Base-by-base conservation (phyloP, 2,888 invertebrate species). In the Himalopsyche kuldschensis region DNA sequence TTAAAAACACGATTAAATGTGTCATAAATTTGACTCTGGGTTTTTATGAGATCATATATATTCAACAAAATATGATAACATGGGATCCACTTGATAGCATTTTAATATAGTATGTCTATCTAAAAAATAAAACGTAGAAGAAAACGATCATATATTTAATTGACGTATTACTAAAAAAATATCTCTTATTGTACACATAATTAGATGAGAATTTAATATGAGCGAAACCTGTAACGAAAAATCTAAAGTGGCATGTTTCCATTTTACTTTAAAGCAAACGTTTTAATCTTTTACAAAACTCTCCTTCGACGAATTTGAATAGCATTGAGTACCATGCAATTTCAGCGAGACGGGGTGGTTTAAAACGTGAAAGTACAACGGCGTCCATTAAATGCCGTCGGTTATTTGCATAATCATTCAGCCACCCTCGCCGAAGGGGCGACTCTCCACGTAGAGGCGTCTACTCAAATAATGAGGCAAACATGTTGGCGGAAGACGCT, bases 331-430 rank as follows among this genome's bases (percentile, higher is more conserved):
- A 82, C 82, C 47, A 47, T 79, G 75, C 83, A 83, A 79, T 77
- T 80, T 80, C 76, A 80, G 55, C 82, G 69, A 83, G 82, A 83
- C 75, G 79, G 31, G 80, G 80, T 48, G 41, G 76, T 78, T 80
- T 78, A 81, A 81, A 55, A 77, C 84, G 46, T 78, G 80, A 78
- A 55, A 78, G 80, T 82, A 86, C 81, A 82, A 63, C 79, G 82
- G 76, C 86, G 86, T 82, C 86, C 86, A 86, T 86, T 86, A 86
- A 86, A 86, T 83, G 83, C 86, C 80, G 76, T 77, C 82, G 79
- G 86, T 84, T 84, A 84, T 86, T 86, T 86, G 84, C 86, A 86
- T 86, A 84, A 86, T 86, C 86, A 82, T 82, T 84, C 84, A 86
- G 69, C 84, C 78, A 78, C 83, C 83, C 83, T 78, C 35, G 20